A percentile compares a stretch with the other conserved stretches of the same genome.
phyloP scores from a whole-genome alignment of 1,140 invertebrate genomes.

The Drosophila auraria region DNA sequence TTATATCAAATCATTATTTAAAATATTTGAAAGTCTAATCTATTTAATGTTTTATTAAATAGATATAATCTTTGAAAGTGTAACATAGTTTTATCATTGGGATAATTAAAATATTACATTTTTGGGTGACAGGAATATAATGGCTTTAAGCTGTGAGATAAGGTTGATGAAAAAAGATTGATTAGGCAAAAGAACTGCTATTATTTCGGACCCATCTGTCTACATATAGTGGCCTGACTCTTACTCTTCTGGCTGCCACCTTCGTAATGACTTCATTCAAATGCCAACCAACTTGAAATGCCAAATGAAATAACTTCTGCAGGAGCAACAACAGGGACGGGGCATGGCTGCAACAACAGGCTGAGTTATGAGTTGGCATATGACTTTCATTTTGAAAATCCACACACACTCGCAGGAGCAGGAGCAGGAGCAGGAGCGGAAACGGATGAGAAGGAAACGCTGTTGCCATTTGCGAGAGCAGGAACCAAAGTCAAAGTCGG shows the following conservation, averaged over 20 bases:
- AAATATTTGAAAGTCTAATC: too few species aligned
- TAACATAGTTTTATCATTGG: too few species aligned
- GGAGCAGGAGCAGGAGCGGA: constrained; percentile 43
- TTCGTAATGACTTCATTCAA: constrained; percentile 83
- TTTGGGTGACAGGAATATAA: too few species aligned
- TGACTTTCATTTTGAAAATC: constrained; percentile 80
- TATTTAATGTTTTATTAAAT: too few species aligned
- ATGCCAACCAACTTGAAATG: constrained; percentile 81
- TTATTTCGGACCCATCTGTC: neutral
- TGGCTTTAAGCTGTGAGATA: too few species aligned
- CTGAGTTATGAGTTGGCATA: constrained; percentile 82
- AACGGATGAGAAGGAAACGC: constrained; percentile 56
- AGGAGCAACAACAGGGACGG: constrained; percentile 29
- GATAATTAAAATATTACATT: too few species aligned
- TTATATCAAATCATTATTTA: too few species aligned
- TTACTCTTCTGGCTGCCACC: constrained; percentile 53
- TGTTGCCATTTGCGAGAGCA: constrained; percentile 64
- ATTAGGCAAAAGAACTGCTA: neutral
- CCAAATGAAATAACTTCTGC: constrained; percentile 81
- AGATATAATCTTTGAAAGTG: too few species aligned
- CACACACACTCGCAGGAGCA: constrained; percentile 47
- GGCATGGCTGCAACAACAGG: constrained; percentile 63
- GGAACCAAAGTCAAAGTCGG: constrained; percentile 41
- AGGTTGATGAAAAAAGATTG: too few species aligned
- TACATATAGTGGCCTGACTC: constrained; percentile 60